Conservation (phyloP, 2,113 vertebrate species). For the Atractosteus spatula region DNA sequence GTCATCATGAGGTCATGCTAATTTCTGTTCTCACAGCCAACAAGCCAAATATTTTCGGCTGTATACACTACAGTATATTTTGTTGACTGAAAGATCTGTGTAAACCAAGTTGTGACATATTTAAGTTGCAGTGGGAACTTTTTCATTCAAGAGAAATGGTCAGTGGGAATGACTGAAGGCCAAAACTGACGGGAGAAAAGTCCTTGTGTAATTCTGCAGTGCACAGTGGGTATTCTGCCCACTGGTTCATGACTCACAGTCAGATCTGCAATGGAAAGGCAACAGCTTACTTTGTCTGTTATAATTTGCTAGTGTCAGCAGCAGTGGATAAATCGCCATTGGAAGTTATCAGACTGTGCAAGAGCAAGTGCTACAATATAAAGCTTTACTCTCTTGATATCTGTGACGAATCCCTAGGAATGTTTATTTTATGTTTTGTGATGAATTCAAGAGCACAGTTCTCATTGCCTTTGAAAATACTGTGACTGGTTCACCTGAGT, state of each 20-base stretch:
- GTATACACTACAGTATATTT: conserved; percentile 3
- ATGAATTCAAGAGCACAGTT: conserved; percentile 13
- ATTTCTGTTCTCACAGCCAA: conserved; percentile 4
- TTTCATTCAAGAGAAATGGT: background rate
- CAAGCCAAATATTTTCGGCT: background rate
- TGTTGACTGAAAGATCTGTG: background rate
- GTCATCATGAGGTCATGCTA: background rate
- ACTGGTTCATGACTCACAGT: background rate
- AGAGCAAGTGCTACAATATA: conserved; percentile 17
- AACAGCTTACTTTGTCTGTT: conserved; percentile 24
- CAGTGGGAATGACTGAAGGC: conserved; percentile 4
- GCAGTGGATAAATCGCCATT: conserved; percentile 32
- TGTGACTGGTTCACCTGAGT: background rate
- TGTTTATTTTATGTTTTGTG: background rate
- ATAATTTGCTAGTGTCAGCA: conserved; percentile 19
- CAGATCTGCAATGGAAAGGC: conserved; percentile 23
- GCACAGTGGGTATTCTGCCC: conserved; percentile 11
- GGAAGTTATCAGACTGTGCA: conserved; percentile 43
- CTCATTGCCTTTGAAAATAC: conserved; percentile 8
- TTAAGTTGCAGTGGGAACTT: background rate
- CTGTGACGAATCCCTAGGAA: background rate
- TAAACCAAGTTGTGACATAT: background rate
- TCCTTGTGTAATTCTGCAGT: conserved; percentile 3
- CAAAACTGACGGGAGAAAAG: background rate
- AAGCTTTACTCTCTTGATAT: conserved; percentile 2